Base-by-base conservation (phyloP, 2,888 invertebrate genomes). In the Acrobasis consociella region DNA sequence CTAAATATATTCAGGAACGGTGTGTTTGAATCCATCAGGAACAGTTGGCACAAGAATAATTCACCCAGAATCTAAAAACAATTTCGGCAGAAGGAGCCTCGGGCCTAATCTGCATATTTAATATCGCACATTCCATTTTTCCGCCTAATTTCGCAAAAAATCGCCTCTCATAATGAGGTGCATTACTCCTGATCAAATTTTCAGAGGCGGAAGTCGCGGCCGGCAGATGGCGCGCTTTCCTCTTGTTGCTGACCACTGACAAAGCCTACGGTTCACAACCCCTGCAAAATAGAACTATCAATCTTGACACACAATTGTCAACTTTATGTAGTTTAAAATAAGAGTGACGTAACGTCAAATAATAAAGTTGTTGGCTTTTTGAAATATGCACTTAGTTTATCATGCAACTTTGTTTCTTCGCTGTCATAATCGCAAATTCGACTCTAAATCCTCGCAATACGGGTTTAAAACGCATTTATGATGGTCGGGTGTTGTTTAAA, bases 171-270 rank as follows among this genome's bases (percentile, higher is more conserved):
- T 86, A 86, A 86, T 86, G 83, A 83, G 82, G 79, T 76, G 75
- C 81, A 83, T 87, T 82, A 87, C 73, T 79, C 70, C 82, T 81
- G 79, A 87, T 88, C 83, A 87, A 86, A 87, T 83, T 89, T 87
- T 87, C 84, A 84, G 72, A 70, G 69, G 71, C 85, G 87, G 83
- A 89, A 85, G 82, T 83, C 79, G 77, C 73, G 78, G 81, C 78
- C 83, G 77, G 75, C 90, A 90, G 88, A 88, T 90, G 90, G 83
- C 87, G 82, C 78, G 72, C 77, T 77, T 81, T 89, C 85, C 88
- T 90, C 88, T 90, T 89, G 89, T 89, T 89, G 85, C 85, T 86
- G 86, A 88, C 87, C 89, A 77, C 83, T 77, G 77, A 86, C 86
- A 88, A 85, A 87, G 87, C 86, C 85, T 77, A 72, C 80, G 78